Percentiles rank a stretch among this genome's conserved stretches.
Conservation (phyloP, 1,140 invertebrate genomes). For the Branchinecta lynchi region DNA sequence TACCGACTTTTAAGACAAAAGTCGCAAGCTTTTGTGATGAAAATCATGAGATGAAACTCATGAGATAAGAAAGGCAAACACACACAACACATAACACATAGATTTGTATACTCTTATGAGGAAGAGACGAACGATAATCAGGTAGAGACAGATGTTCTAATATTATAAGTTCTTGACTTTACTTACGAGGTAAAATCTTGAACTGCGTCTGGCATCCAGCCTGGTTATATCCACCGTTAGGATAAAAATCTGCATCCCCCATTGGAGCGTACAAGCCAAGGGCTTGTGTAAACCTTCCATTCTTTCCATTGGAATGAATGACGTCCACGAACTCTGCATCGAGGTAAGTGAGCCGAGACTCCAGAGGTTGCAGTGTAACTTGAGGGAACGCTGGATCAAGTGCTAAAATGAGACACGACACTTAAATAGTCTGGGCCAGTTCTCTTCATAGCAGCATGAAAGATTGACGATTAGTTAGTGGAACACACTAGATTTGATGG, state of each 20-base stretch:
- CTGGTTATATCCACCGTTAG: slow-evolving; percentile 19
- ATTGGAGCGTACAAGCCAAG: slow-evolving; percentile 12
- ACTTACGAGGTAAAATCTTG: not conserved
- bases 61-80: not conserved
- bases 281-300: not conserved
- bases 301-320: slow-evolving; percentile 18
- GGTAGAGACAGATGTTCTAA: not conserved
- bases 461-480: too few species aligned
- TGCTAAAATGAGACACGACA: slow-evolving; percentile 36
- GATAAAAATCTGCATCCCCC: slow-evolving; percentile 21
- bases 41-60: not conserved
- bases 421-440: too few species aligned
- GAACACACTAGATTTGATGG: too few species aligned
- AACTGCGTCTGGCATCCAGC: slow-evolving; percentile 37
- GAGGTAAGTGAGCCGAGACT: slow-evolving; percentile 32
- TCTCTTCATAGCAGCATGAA: too few species aligned
- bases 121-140: not conserved
- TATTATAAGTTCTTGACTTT: not conserved
- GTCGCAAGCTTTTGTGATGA: not conserved
- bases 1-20: not conserved
- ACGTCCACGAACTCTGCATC: slow-evolving; percentile 19
- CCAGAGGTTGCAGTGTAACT: slow-evolving; percentile 67
- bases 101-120: not conserved
- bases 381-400: slow-evolving; percentile 77
- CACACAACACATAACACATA: not conserved